Conservation (phyloP, 2,113 vertebrate genomes). For the Antechinus flavipes region DNA sequence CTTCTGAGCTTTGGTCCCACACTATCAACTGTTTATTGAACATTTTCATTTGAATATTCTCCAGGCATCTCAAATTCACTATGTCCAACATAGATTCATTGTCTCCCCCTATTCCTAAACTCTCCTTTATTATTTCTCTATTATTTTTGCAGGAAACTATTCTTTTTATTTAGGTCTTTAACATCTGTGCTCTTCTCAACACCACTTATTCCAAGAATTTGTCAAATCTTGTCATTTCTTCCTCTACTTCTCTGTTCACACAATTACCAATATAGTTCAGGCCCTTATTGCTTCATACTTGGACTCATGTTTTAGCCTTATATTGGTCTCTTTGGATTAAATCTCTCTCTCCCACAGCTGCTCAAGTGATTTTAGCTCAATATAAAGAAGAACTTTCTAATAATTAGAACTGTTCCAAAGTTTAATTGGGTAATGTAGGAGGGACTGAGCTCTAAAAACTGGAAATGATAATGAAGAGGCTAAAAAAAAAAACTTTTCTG, state of each 20-base stretch:
- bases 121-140: too few species aligned
- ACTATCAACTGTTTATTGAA: neutral
- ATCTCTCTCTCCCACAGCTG: neutral
- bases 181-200: neutral
- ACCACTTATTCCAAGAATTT: neutral
- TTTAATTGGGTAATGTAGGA: neutral
- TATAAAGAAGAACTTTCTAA: neutral
- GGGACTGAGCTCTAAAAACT: neutral
- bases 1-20: neutral
- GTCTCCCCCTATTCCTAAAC: neutral
- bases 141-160: neutral
- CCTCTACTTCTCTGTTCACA: neutral
- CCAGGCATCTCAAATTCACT: neutral
- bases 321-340: neutral
- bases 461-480: neutral
- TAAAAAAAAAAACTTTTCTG: neutral
- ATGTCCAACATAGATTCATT: neutral
- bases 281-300: neutral
- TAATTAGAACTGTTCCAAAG: neutral
- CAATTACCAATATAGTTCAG: neutral
- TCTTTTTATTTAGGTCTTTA: neutral
- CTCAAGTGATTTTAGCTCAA: neutral
- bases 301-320: neutral
- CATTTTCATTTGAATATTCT: neutral
- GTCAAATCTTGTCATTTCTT: neutral